Base-by-base conservation (phyloP, 2,888 invertebrate species). In the Noctua comes region DNA sequence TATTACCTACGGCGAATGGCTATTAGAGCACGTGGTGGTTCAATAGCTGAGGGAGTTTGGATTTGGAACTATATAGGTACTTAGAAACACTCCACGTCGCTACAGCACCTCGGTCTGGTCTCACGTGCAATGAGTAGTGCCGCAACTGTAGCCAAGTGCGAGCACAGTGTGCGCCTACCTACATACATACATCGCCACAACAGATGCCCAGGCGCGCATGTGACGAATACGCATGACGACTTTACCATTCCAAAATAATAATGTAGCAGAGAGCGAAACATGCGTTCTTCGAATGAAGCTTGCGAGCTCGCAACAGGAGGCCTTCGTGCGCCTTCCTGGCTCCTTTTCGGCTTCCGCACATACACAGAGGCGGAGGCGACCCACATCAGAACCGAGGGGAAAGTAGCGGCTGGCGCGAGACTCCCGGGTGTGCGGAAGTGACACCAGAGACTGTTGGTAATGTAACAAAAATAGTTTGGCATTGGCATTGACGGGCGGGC, bases 381-480 rank as follows among this genome's bases (percentile, higher is more conserved):
- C 27, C 7, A 48, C 46, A 16, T n/a, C 73, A 21, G 27, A 24
- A 48, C 18, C 31, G 24, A 72, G 31, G 11, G 51, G 24, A 46
- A n/a, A 51, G 68, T 2, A 7, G 43, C 48, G 36, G 31, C 48
- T 27, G 68, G 54, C 65, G 78, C 54, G 40, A 46, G 4, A 4
- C 40, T n/a, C 27, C 31, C 71, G 48, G 16, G 36, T 59, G 57
- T 74, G 85, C 90, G 89, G 89, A 86, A 91, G 89, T 89, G 88
- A 77, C 91, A 88, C 89, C 89, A 86, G 86, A 76, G 81, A 46
- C 24, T 71, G 68, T 82, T 64, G 82, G 79, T 70, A 79, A 68
- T 69, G 82, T 65, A 89, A 90, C 90, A 85, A 83, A 92, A 92
- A 93, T 93, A 93, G 91, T 88, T 77, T 79, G 86, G 69, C 85